phyloP scores from a whole-genome alignment of 2,797 vertebrate species.

The Enteromius thamalakanensis region DNA sequence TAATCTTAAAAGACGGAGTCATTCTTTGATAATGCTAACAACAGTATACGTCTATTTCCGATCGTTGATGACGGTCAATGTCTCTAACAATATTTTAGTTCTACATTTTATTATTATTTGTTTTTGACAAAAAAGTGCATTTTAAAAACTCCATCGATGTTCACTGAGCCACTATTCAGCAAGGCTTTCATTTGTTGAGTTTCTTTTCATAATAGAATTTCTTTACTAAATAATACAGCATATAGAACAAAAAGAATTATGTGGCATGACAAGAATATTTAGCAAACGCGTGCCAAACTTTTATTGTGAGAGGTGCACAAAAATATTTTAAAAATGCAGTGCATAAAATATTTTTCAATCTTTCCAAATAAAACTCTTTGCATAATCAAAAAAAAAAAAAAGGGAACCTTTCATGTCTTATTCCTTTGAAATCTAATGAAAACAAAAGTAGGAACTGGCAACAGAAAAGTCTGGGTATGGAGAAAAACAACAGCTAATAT shows the following conservation, averaged over 20 bases:
- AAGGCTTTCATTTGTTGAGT: background rate
- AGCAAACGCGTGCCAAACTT: background rate
- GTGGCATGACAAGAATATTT: background rate
- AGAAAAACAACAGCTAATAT: too few relatives aligned
- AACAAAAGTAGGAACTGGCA: slow-evolving; percentile 36
- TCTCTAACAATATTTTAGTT: background rate
- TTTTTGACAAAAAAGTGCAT: background rate
- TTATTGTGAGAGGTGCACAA: background rate
- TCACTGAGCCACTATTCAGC: background rate
- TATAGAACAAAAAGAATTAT: background rate
- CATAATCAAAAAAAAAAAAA: background rate
- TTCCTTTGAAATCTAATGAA: slow-evolving; percentile 39
- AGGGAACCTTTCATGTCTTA: slow-evolving; percentile 5
- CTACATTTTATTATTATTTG: background rate
- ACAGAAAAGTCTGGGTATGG: slow-evolving; percentile 8
- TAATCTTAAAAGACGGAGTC: background rate
- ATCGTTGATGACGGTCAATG: background rate
- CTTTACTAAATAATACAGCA: background rate
- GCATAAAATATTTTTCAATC: background rate
- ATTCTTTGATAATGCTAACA: background rate
- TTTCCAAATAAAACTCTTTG: background rate
- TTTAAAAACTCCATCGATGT: background rate
- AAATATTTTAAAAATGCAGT: background rate
- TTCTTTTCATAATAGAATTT: background rate
- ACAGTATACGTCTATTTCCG: background rate